Conservation (phyloP, 2,888 invertebrate genomes). For the Drosophila paramelanica region DNA sequence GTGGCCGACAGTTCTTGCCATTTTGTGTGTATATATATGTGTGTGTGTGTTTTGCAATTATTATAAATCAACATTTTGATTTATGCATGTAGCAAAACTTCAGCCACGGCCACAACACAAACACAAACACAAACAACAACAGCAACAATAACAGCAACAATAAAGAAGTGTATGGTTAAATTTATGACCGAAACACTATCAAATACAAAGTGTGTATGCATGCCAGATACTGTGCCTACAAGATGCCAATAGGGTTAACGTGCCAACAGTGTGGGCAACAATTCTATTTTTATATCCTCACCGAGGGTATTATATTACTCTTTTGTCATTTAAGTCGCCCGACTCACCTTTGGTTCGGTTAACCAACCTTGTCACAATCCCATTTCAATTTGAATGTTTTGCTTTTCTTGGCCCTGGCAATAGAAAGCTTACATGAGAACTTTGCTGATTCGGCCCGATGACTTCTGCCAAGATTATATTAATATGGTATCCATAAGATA, state of each 20-base stretch:
- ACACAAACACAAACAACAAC: not conserved
- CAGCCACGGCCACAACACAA: conserved; percentile 46
- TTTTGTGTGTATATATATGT: conserved; percentile 22
- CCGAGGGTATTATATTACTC: no score
- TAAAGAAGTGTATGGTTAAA: conserved; percentile 46
- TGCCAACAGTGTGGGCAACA: conserved; percentile 9
- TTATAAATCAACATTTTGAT: conserved; percentile 76
- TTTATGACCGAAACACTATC: conserved; percentile 68
- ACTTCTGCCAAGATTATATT: no score
- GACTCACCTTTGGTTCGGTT: no score
- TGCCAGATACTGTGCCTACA: conserved; percentile 13
- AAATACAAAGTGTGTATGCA: conserved; percentile 55
- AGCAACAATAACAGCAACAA: conserved; percentile 49
- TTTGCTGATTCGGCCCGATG: no score
- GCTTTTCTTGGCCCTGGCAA: no score
- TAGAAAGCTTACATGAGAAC: no score
- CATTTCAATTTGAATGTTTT: no score
- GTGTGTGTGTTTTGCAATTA: conserved; percentile 69
- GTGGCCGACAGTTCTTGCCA: conserved; percentile 60
- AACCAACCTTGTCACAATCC: no score
- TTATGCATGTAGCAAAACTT: conserved; percentile 72
- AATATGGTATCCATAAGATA: no score
- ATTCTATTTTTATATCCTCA: conserved; percentile 3
- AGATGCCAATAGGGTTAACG: conserved; percentile 14
- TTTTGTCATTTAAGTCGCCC: not conserved